Conservation (phyloP, 2,797 vertebrate genomes). For the Melopsittacus undulatus region DNA sequence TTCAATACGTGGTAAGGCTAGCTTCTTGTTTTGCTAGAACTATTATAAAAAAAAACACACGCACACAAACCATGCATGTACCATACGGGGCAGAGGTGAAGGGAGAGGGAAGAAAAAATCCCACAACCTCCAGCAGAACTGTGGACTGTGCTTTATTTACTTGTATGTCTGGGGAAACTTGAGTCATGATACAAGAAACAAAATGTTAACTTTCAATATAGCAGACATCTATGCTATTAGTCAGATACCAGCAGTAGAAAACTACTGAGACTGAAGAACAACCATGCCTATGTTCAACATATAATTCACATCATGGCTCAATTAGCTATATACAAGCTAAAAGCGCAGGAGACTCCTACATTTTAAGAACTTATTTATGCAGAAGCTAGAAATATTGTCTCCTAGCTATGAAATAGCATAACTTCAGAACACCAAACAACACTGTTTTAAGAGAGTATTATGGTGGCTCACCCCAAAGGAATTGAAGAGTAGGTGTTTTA, state of each 20-base stretch:
- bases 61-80: not conserved
- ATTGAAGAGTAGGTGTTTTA: not conserved
- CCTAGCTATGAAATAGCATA: not conserved
- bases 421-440: not conserved
- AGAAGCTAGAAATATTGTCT: not conserved
- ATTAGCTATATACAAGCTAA: not conserved
- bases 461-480: not conserved
- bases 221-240: not conserved
- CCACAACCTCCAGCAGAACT: not conserved
- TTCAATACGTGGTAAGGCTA: not conserved
- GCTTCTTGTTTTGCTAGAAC: not conserved
- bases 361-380: not conserved
- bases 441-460: not conserved
- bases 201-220: conserved; percentile 11
- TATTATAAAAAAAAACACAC: not conserved
- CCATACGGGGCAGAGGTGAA: not conserved
- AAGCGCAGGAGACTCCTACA: not conserved
- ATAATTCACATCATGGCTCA: not conserved
- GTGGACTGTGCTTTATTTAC: not conserved
- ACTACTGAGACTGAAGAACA: not conserved
- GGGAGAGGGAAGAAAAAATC: not conserved
- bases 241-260: not conserved
- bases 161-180: conserved; percentile 1
- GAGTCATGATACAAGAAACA: not conserved
- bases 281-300: not conserved